These are phyloP conservation scores for Taphrorychus bicolor DNA, from an alignment of 2,888 invertebrate species.

Conservation along the genomic window DNA sequence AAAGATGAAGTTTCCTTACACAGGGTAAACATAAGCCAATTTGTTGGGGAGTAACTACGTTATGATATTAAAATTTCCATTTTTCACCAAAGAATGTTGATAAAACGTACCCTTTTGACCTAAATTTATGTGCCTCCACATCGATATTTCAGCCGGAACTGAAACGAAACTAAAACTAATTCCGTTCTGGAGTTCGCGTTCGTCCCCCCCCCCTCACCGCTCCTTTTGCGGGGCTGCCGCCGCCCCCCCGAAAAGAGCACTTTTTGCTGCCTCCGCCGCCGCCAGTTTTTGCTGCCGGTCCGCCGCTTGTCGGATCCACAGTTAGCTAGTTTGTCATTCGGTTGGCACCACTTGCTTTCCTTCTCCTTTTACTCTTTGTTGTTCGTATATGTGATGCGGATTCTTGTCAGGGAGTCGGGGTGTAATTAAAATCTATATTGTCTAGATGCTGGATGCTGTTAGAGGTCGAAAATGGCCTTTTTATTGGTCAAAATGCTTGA, in stretches of 20 bases:
- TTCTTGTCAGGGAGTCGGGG: constrained; percentile 4
- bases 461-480: too few relatives aligned
- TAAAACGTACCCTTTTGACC: constrained; percentile 38
- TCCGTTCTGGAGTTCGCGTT: constrained; percentile 45
- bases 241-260: constrained; percentile 37
- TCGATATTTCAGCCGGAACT: constrained; percentile 42
- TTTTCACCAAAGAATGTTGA: background rate
- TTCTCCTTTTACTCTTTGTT: constrained; percentile 45
- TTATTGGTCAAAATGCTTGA: too few relatives aligned
- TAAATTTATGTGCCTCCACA: constrained; percentile 39
- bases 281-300: constrained; percentile 40
- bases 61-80: background rate
- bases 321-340: constrained; percentile 63
- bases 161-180: constrained; percentile 48
- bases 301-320: constrained; percentile 61
- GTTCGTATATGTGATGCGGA: constrained; percentile 30
- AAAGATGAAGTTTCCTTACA: background rate
- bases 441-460: background rate
- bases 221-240: constrained; percentile 30
- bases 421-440: constrained; percentile 23
- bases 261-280: constrained; percentile 43
- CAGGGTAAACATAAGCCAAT: constrained; percentile 21
- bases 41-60: constrained; percentile 6
- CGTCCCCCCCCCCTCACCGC: too few relatives aligned
- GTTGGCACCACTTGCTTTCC: constrained; percentile 53